phyloP scores from a whole-genome alignment of 2,113 vertebrate species.

The Sorex araneus region DNA sequence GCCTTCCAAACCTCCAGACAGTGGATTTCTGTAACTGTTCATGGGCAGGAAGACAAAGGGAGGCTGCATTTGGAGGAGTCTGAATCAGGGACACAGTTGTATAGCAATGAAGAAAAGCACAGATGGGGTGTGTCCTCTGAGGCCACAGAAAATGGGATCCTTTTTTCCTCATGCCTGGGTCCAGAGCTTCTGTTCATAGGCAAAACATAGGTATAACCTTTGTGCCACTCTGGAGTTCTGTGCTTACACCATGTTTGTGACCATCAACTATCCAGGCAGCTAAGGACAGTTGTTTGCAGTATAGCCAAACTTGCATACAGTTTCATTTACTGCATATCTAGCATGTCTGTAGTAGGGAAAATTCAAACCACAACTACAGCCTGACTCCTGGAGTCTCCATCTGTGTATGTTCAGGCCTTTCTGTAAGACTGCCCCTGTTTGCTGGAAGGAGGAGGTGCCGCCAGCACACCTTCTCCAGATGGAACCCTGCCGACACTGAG shows the following conservation, averaged over 20 bases:
- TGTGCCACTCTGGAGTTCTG: background rate
- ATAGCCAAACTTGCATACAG: too few relatives aligned
- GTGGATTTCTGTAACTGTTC: background rate
- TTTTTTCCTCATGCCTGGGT: too few relatives aligned
- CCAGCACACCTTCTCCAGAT: too few relatives aligned
- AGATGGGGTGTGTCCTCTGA: background rate
- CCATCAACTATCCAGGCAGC: background rate
- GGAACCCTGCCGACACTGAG: too few relatives aligned
- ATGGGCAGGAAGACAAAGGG: background rate
- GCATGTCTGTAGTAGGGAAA: accelerated
- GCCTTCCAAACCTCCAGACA: background rate
- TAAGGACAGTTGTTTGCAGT: too few relatives aligned
- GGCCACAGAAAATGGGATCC: background rate
- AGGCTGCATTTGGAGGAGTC: background rate
- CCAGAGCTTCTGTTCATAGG: background rate
- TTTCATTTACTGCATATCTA: background rate
- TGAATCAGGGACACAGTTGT: background rate
- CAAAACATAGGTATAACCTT: background rate
- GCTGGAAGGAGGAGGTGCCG: too few relatives aligned
- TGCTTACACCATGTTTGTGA: background rate
- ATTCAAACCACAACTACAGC: background rate
- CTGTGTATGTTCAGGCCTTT: background rate
- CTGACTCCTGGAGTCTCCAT: background rate
- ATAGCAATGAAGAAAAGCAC: background rate
- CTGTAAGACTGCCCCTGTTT: too few relatives aligned